A percentile compares a stretch with the other conserved stretches of the same genome.
Evolutionary conservation across 2,888 invertebrate genomes (phyloP).

Genomic region (Atrina japonica): DNA sequence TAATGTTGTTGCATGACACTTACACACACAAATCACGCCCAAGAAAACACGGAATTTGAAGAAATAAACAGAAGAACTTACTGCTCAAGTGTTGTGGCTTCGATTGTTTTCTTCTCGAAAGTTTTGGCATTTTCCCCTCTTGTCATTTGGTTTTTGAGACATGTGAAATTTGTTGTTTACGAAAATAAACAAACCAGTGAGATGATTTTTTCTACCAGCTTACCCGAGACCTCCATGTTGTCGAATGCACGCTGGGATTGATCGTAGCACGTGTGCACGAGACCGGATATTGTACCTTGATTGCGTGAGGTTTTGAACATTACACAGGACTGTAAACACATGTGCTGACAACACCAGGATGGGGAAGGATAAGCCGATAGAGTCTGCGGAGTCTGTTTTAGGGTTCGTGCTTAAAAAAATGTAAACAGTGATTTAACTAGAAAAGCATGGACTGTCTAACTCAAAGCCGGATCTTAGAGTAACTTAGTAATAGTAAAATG

Average conservation of each 20-base stretch:
- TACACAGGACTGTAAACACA: neutral
- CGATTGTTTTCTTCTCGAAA: slow-evolving; percentile 74
- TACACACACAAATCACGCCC: slow-evolving; percentile 55
- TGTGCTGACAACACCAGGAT: neutral
- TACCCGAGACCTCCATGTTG: slow-evolving; percentile 36
- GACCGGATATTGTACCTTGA: slow-evolving; percentile 32
- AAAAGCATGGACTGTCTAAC: too few species aligned
- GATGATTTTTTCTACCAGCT: slow-evolving; percentile 28
- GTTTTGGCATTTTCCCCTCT: slow-evolving; percentile 61
- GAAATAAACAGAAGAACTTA: slow-evolving; percentile 57
- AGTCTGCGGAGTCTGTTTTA: slow-evolving; percentile 11
- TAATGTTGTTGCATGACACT: slow-evolving; percentile 50
- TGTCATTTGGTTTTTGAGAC: slow-evolving; percentile 38
- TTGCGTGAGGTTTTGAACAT: neutral
- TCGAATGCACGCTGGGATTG: slow-evolving; percentile 66
- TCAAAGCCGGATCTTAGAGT: too few species aligned
- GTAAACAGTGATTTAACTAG: neutral
- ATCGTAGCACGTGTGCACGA: slow-evolving; percentile 46
- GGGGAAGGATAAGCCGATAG: slow-evolving; percentile 14
- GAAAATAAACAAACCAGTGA: slow-evolving; percentile 31
- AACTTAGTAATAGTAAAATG: too few species aligned
- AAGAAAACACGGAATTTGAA: slow-evolving; percentile 37
- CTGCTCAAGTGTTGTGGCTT: slow-evolving; percentile 69
- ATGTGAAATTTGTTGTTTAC: slow-evolving; percentile 46
- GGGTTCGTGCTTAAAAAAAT: slow-evolving; percentile 9